A percentile compares a stretch with the other conserved stretches of the same genome.
These are phyloP conservation scores for Pyrgilauda ruficollis DNA, from an alignment of 2,113 vertebrate species.

Conservation along the genomic window DNA sequence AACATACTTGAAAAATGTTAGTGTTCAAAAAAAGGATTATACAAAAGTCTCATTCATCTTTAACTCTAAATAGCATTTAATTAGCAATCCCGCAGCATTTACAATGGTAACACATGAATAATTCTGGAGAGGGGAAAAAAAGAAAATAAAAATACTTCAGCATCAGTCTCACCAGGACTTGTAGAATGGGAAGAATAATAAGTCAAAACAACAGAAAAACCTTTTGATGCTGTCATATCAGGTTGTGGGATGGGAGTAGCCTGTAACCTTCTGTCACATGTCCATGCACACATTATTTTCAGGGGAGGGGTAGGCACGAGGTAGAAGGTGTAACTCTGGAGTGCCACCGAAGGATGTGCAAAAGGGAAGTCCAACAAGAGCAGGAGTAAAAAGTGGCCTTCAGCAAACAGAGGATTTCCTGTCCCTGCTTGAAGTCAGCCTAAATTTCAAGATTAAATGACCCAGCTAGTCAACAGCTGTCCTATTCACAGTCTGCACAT, in stretches of 20 bases:
- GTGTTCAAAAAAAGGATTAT: not conserved
- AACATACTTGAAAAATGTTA: slow-evolving; percentile 30
- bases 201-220: not conserved
- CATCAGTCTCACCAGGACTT: slow-evolving; percentile 1
- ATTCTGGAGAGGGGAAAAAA: not conserved
- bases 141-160: not conserved
- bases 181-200: not conserved
- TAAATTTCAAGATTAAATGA: not conserved
- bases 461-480: not conserved
- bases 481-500: not conserved
- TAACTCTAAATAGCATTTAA: slow-evolving; percentile 7
- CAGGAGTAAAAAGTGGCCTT: not conserved
- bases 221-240: not conserved
- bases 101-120: not conserved
- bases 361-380: not conserved
- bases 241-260: not conserved
- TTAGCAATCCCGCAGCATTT: slow-evolving; percentile 10
- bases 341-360: not conserved
- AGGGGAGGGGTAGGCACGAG: not conserved
- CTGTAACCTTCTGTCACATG: not conserved
- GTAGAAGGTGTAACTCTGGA: not conserved
- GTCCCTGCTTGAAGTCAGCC: not conserved
- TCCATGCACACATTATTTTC: not conserved
- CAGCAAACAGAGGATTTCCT: not conserved
- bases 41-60: slow-evolving; percentile 11